phyloP scores from a whole-genome alignment of 2,797 vertebrate genomes.

The Myoxocephalus aenaeus region DNA sequence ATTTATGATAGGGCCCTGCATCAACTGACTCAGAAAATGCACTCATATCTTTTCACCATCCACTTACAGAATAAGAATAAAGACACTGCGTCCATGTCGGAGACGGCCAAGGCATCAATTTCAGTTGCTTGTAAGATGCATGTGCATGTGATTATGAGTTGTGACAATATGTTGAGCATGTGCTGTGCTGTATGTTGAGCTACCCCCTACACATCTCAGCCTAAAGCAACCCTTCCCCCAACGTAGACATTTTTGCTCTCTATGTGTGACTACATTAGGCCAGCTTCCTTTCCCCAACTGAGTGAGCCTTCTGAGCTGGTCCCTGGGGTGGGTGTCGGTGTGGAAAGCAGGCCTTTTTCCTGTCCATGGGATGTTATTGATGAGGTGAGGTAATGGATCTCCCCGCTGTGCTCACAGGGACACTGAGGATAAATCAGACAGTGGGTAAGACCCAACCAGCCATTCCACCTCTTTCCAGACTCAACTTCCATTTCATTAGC shows the following conservation, averaged over 20 bases:
- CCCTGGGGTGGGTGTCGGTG: slow-evolving; percentile 77
- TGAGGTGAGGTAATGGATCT: slow-evolving; percentile 84
- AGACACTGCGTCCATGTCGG: slow-evolving; percentile 24
- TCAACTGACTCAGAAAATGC: slow-evolving; percentile 40
- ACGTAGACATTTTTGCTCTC: slow-evolving; percentile 68
- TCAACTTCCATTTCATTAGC: slow-evolving; percentile 87
- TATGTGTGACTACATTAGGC: slow-evolving; percentile 72
- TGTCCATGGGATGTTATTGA: slow-evolving; percentile 83
- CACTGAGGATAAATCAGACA: slow-evolving; percentile 86
- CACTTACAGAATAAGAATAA: slow-evolving; percentile 36
- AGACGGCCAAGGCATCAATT: slow-evolving; percentile 38
- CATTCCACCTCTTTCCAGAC: slow-evolving; percentile 81
- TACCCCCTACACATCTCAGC: slow-evolving; percentile 39
- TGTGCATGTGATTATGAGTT: slow-evolving; percentile 31
- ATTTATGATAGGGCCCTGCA: slow-evolving; percentile 23
- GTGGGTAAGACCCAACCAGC: slow-evolving; percentile 83
- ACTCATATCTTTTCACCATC: slow-evolving; percentile 39
- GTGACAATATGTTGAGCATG: slow-evolving; percentile 54
- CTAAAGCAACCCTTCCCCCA: slow-evolving; percentile 71
- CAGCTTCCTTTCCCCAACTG: slow-evolving; percentile 61
- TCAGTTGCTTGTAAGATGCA: slow-evolving; percentile 19
- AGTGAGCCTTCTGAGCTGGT: slow-evolving; percentile 67
- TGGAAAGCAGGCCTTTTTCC: slow-evolving; percentile 75
- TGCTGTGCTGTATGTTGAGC: slow-evolving; percentile 48
- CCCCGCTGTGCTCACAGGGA: slow-evolving; percentile 81